phyloP scores from a whole-genome alignment of 1,140 invertebrate genomes.

The Xylocopa sonorina region DNA sequence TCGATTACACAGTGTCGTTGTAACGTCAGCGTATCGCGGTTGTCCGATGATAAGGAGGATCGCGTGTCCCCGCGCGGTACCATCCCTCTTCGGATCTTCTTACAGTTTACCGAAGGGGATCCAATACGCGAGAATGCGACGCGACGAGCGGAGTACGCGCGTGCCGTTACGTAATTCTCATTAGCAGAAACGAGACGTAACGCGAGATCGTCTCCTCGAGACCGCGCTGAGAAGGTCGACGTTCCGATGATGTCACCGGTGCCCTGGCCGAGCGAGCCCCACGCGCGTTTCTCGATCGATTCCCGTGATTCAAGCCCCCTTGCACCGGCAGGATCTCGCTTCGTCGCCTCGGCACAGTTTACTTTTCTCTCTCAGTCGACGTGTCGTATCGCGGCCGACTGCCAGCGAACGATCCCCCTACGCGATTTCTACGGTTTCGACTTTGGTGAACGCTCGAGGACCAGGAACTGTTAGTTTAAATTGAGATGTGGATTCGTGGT shows the following conservation, averaged over 20 bases:
- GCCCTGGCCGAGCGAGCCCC: not conserved
- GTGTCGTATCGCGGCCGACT: too few relatives aligned
- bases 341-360: constrained; percentile 30
- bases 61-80: too few relatives aligned
- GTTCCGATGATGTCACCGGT: constrained; percentile 41
- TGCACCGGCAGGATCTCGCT: not conserved
- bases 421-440: not conserved
- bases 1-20: too few relatives aligned
- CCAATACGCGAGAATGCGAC: constrained; percentile 4
- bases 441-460: not conserved
- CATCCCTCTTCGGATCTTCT: too few relatives aligned
- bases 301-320: constrained; percentile 14
- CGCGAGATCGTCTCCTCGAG: constrained; percentile 20
- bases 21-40: too few relatives aligned
- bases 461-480: not conserved
- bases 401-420: not conserved
- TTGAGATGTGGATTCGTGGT: not conserved
- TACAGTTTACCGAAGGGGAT: too few relatives aligned
- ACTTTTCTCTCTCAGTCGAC: constrained; percentile 1
- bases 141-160: not conserved
- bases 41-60: not conserved
- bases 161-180: constrained; percentile 49
- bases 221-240: constrained; percentile 44
- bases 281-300: constrained; percentile 30
- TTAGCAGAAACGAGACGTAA: constrained; percentile 41